Percentiles rank a stretch among this genome's conserved stretches.
These are phyloP conservation scores for Thera britannica DNA, from an alignment of 2,888 invertebrate genomes.

Conservation along the genomic window DNA sequence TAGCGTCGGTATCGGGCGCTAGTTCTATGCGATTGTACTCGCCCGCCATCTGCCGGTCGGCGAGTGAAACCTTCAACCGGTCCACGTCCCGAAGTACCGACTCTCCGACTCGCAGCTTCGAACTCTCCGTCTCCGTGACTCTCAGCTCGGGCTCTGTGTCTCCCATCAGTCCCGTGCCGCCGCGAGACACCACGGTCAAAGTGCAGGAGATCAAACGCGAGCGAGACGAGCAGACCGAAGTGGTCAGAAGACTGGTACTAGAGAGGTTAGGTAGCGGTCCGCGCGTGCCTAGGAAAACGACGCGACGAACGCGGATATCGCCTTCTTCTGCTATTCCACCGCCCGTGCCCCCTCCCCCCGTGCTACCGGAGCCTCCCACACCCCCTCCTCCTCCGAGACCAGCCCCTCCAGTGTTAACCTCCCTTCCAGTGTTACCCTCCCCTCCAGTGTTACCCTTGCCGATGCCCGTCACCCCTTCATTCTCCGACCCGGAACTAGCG, in stretches of 20 bases:
- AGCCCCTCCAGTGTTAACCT: constrained; percentile 57
- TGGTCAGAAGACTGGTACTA: constrained; percentile 93
- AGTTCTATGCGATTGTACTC: constrained; percentile 66
- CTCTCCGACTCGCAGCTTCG: constrained; percentile 60
- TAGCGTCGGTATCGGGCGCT: constrained; percentile 41
- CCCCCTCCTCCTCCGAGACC: constrained; percentile 56
- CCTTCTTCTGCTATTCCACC: constrained; percentile 50
- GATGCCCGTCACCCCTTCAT: constrained; percentile 72
- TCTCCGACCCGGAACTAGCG: constrained; percentile 85
- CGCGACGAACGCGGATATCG: constrained; percentile 27
- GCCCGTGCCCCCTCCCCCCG: constrained; percentile 63
- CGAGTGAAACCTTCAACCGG: constrained; percentile 71
- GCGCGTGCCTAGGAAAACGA: constrained; percentile 50
- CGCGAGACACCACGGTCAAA: constrained; percentile 59
- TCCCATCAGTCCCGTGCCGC: constrained; percentile 72
- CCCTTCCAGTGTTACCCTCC: constrained; percentile 40
- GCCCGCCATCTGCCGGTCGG: constrained; percentile 77
- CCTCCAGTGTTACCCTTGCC: constrained; percentile 56
- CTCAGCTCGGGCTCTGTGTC: constrained; percentile 63
- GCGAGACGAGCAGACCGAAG: constrained; percentile 89
- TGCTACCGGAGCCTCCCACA: constrained; percentile 47
- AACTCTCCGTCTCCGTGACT: constrained; percentile 55
- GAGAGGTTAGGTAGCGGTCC: constrained; percentile 85
- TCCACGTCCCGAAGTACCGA: constrained; percentile 57
- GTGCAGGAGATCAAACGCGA: constrained; percentile 41